Evolutionary conservation across 2,113 vertebrate genomes (phyloP), one percentile per base, ranked within the genome.

Genomic region (Megaceryle torquata): DNA sequence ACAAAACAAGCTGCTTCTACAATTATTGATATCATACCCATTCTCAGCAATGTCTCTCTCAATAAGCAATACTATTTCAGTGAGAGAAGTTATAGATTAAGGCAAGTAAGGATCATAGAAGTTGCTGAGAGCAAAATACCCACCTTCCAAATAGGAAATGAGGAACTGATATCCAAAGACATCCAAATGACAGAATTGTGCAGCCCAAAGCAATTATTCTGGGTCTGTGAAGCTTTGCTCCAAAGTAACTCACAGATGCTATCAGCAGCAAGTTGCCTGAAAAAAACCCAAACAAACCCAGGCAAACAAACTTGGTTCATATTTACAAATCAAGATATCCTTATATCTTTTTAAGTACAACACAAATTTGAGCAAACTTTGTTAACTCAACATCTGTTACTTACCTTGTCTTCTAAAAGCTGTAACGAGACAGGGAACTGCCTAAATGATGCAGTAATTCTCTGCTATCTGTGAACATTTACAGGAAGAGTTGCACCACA

Each of bases 111-210:
- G 22, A 39, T 5, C 37, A 67, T 16, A 83, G 79, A 24, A 67
- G 11, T 41, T 81, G n/a, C 61, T 56, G 51, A 13, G 15, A 88
- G 31, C 60, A 59, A 9, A 79, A 72, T 68, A 96, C 98, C 98
- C 90, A 99, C 99, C 97, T 97, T 90, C 97, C 98, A 95, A 99
- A 99, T 14, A 99, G 98, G 95, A 99, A 99, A 97, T 99, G 99
- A 95, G 99, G 99, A 86, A 99, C 84, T 4, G 98, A 98, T 74
- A 99, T 98, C 91, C 99, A 97, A 94, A 99, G 98, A 31, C 99
- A 99, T 15, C 99, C 99, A 15, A 99, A 60, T 11, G 98, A 98
- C 98, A 99, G 98, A 87, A 99, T 18, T 15, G 98, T 82, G 85
- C 98, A 99, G 44, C 99, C 99, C 22, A 98, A 68, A 53, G 98